Base-by-base conservation (phyloP, 1,140 invertebrate genomes). In the Lucilia sericata region DNA sequence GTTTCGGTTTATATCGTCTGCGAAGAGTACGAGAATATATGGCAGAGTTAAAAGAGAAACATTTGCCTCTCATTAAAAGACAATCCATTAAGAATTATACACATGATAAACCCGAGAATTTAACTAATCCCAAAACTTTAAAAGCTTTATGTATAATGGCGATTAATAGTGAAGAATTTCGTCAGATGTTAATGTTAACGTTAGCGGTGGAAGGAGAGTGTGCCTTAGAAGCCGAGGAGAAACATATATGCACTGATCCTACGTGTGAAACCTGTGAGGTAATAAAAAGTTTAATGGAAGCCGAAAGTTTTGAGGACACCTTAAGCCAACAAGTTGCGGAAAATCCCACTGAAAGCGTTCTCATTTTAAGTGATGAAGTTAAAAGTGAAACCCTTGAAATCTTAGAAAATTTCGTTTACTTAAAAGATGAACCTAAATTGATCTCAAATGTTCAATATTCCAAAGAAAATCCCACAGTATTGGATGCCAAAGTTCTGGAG, bases 21-120 rank as follows among this genome's bases (percentile, higher is more conserved):
- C 14, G 78, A 60, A n/a, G 83, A 25, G 47, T 84, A 3, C 12
- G 21, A 42, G 30, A 85, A 74, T 55, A 84, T 42, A 17, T 90
- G 47, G 60, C 84, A 0, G 30, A 84, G 2, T 70, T 83, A 14
- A 86, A 85, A n/a, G 88, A 89, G 60, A 86, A 85, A 5, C 85
- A 84, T 30, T 83, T 90, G 84, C 89, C 88, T 0, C 75, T 89
- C 0, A 90, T 87, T 34, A 89, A 88, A 80, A 83, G 87, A 14
- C 86, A 86, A n/a, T 86, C 86, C 0, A 86, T 85, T 25, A 88
- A 88, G 76, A 83, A 83, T 21, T 85, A 85, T 25, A 74, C 30
- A 19, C 60, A 8, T 65, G 30, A 19, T 34, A 17, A 9, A 60
- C 78, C 12, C 4, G 49, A 78, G 5, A 47, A 19, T 17, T 8